Base-by-base conservation (phyloP, 2,888 invertebrate species). In the Cheilosia soror region DNA sequence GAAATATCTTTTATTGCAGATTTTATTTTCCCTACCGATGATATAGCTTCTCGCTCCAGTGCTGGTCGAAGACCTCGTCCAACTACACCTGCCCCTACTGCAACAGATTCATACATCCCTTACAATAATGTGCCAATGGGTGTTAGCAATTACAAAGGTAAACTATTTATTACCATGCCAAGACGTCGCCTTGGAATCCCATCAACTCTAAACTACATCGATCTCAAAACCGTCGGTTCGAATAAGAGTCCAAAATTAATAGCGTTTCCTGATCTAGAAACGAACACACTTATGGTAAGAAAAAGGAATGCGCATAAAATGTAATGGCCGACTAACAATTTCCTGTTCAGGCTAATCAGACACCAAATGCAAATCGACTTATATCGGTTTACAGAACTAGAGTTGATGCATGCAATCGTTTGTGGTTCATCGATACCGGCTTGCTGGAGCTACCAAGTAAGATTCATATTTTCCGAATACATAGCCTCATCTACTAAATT, bases 361-460 rank as follows among this genome's bases (percentile, higher is more conserved):
- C 87, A 73, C 71, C 88, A 20, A 88, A 88, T 60, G 5, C 78
- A 0, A 86, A 89, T 27, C 88, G 89, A 47, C 89, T 96, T 11
- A 93, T 95, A 1, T 96, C 95, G 0, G 95, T 96, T 3, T 96
- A 96, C 90, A 93, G 97, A 53, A 94, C 96, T 0, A 93, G 94
- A 11, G 94, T 95, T 0, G 97, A 97, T 89, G 89, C 81, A 0
- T 97, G 96, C 88, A 94, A 95, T 53, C 92, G 96, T 5, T 92
- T 97, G 1, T 97, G 97, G 97, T 95, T 96, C 89, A 94, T 96
- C 0, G 97, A 97, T 89, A 96, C 96, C 0, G 97, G 97, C 2
- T 90, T 95, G 44, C 90, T 95, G 69, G 96, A 96, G 90, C 93
- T 85, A n/a, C 85, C 85, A 44, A 40, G 85, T 85, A 68, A 49